Evolutionary conservation across 1,140 invertebrate genomes (phyloP).

Genomic region (Brachionus manjavacas): DNA sequence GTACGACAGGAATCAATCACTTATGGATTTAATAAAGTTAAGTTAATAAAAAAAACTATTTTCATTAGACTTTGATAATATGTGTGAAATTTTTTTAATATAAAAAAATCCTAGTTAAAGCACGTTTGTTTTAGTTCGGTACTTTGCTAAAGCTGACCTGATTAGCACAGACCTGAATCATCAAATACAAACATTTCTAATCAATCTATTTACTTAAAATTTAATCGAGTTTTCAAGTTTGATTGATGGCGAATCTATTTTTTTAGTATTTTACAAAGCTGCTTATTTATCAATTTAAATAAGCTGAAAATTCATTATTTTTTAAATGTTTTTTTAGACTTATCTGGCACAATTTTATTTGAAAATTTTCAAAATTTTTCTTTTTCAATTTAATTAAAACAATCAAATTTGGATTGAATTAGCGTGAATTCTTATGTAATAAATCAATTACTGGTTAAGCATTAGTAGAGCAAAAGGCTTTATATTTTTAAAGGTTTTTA

Average conservation of each 20-base stretch:
- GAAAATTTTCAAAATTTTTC: background rate
- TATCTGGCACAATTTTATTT: background rate
- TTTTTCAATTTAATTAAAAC: background rate
- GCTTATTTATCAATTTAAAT: background rate
- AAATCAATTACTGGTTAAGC: too few relatives aligned
- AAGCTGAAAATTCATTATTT: background rate
- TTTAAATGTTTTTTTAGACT: background rate
- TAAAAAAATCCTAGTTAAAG: background rate
- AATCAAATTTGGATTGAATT: background rate
- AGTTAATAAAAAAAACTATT: background rate
- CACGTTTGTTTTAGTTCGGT: background rate
- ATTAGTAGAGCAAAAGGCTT: too few relatives aligned
- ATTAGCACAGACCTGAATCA: conserved; percentile 22
- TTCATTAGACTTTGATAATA: background rate
- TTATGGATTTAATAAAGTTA: background rate
- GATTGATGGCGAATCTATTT: background rate
- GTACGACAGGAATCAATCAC: background rate
- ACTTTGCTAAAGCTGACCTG: background rate
- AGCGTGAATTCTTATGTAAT: too few relatives aligned
- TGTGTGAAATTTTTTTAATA: background rate
- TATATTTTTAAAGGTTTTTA: too few relatives aligned
- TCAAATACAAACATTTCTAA: conserved; percentile 9
- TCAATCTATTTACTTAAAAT: background rate
- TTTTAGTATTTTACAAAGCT: background rate
- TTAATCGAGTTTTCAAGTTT: background rate